A percentile compares a stretch with the other conserved stretches of the same genome.
Evolutionary conservation across 2,888 invertebrate species (phyloP).

Genomic region (Volucella inanis): DNA sequence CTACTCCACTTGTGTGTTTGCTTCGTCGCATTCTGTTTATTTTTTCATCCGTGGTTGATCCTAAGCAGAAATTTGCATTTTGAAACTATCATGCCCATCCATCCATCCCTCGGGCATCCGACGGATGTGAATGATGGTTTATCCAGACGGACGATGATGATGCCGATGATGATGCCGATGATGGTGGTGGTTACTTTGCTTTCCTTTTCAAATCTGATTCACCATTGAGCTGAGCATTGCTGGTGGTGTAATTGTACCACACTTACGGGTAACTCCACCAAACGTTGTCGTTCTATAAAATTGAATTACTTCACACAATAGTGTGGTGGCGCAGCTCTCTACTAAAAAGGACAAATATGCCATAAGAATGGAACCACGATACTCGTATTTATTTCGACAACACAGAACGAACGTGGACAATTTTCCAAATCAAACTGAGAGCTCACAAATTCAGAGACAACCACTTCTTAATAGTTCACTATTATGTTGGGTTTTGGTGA

Average conservation of each 20-base stretch:
- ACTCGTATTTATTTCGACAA: constrained; percentile 67
- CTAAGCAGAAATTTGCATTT: constrained; percentile 59
- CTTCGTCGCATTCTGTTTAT: background rate
- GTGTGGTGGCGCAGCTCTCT: constrained; percentile 39
- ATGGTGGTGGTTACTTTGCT: constrained; percentile 57
- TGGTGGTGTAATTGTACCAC: background rate
- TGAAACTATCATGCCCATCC: constrained; percentile 29
- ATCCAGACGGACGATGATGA: constrained; percentile 62
- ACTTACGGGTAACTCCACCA: constrained; percentile 41
- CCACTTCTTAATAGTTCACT: constrained; percentile 3
- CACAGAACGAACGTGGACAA: constrained; percentile 57
- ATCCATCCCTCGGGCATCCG: background rate
- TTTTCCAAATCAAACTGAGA: constrained; percentile 54
- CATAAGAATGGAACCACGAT: background rate
- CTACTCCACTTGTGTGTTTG: background rate
- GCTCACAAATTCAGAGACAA: constrained; percentile 30
- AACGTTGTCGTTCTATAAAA: constrained; percentile 61
- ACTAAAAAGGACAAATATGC: constrained; percentile 13
- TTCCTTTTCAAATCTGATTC: constrained; percentile 42
- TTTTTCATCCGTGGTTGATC: constrained; percentile 23
- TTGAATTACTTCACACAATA: constrained; percentile 70
- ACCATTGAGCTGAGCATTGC: constrained; percentile 18
- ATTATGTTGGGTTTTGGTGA: constrained; percentile 2
- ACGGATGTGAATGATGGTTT: constrained; percentile 57
- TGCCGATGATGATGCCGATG: constrained; percentile 33